These are phyloP conservation scores for Tyria jacobaeae DNA, from an alignment of 2,888 invertebrate genomes.

Conservation along the genomic window DNA sequence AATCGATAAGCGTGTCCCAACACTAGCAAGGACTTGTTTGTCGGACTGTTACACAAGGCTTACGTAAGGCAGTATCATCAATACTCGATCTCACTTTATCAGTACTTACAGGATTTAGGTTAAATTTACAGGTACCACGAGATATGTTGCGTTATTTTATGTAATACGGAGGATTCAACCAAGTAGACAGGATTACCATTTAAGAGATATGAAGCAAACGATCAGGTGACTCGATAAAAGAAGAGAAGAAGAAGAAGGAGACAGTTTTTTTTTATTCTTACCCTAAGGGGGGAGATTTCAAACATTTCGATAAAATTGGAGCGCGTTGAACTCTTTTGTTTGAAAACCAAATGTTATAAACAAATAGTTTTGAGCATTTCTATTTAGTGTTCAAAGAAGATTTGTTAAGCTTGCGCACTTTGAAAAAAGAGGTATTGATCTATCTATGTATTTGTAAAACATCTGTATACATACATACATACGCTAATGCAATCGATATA, in stretches of 20 bases:
- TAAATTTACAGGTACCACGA: neutral
- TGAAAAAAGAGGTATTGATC: too few species aligned
- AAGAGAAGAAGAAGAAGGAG: too few species aligned
- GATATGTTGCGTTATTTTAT: neutral
- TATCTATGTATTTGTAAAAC: too few species aligned
- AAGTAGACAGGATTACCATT: neutral
- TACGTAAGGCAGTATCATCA: conserved; percentile 1
- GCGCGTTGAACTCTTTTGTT: conserved; percentile 14
- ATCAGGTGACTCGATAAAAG: too few species aligned
- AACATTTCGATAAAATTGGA: neutral
- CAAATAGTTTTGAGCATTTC: too few species aligned
- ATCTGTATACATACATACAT: too few species aligned
- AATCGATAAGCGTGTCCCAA: conserved; percentile 14
- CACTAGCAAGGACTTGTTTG: conserved; percentile 12
- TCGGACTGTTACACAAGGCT: conserved; percentile 1
- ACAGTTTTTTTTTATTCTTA: too few species aligned
- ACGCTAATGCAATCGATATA: too few species aligned
- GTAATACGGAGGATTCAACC: neutral
- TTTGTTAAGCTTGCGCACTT: too few species aligned
- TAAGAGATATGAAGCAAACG: too few species aligned
- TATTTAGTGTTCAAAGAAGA: too few species aligned
- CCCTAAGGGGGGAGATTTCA: neutral
- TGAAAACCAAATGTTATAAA: too few species aligned
- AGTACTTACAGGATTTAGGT: neutral
- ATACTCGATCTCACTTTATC: neutral